Base-by-base conservation (phyloP, 2,113 vertebrate genomes). In the Seriola rivoliana region DNA sequence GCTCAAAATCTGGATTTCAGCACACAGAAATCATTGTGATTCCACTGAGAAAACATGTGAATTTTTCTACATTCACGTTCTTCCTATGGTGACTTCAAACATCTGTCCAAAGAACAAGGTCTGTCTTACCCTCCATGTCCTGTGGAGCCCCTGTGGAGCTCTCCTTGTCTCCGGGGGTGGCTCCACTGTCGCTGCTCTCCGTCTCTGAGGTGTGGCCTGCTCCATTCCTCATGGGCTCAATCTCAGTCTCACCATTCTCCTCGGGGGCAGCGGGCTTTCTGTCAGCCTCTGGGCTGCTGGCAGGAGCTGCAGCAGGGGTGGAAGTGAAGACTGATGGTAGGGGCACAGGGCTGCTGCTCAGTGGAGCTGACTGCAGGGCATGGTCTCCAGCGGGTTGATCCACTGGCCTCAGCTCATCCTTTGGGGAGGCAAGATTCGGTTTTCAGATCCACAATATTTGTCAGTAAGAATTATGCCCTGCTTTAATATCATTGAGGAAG, bases 201-300 rank as follows among this genome's bases (percentile, higher is more conserved):
- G 95, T 95, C 93, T 99, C 97, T 0, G 95, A 97, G 44, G 91
- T 57, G 40, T 94, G 96, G 60, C 97, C 97, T 0, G 97, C 97
- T 0, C 97, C 97, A 0, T 98, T 99, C n/a, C 95, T 95, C 54
- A 98, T 84, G 0, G 94, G 94, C 80, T 98, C 98, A 1, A 87
- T 23, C 54, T 97, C 97, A 4, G 92, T 84, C 82, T 99, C 97
- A 0, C 97, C 97, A 0, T 99, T 98, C 86, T 99, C 97, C 80
- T 99, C 97, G 14, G 93, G 81, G 42, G 85, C 14, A 7, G 65
- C 83, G 82, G 5, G 40, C 60, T 83, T 93, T n/a, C 72, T 95
- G 68, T 93, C 93, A n/a, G 95, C 93, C 10, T 88, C 75, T 0
- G 87, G 92, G 86, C 93, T 84, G 55, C 75, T 29, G 50, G 82